These are phyloP conservation scores for Stegodyphus dumicola DNA, from an alignment of 1,140 invertebrate genomes.

Conservation along the genomic window DNA sequence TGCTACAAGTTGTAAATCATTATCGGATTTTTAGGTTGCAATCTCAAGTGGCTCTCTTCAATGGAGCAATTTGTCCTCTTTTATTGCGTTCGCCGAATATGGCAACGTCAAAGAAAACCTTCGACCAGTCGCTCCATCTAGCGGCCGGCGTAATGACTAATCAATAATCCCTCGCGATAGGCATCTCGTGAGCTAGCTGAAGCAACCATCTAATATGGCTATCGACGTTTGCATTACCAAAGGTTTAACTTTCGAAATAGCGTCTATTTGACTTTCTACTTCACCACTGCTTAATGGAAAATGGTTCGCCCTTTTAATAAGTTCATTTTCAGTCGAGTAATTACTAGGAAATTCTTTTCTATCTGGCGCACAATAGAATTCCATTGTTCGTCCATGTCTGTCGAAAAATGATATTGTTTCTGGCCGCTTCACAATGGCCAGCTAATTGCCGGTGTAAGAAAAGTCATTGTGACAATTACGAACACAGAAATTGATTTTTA, in stretches of 20 bases:
- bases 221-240: conserved; percentile 54
- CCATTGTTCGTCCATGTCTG: conserved; percentile 34
- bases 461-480: conserved; percentile 54
- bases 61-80: conserved; percentile 40
- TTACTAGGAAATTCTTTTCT: conserved; percentile 53
- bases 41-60: conserved; percentile 50
- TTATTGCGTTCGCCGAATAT: background rate
- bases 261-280: conserved; percentile 47
- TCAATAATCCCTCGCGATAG: conserved; percentile 48
- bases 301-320: conserved; percentile 52
- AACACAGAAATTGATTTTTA: conserved; percentile 46
- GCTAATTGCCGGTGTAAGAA: conserved; percentile 55
- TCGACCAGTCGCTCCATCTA: conserved; percentile 44
- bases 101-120: conserved; percentile 7
- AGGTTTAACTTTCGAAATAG: conserved; percentile 46
- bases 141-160: conserved; percentile 45
- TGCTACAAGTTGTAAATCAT: conserved; percentile 56
- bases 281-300: conserved; percentile 42
- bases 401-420: conserved; percentile 58
- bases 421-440: conserved; percentile 29
- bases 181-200: conserved; percentile 20
- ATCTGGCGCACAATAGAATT: conserved; percentile 18
- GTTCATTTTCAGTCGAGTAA: conserved; percentile 50
- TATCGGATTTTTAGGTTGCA: conserved; percentile 47
- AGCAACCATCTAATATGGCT: conserved; percentile 49